Evolutionary conservation across 2,888 invertebrate genomes (phyloP).

Genomic region (Agrilus mali): DNA sequence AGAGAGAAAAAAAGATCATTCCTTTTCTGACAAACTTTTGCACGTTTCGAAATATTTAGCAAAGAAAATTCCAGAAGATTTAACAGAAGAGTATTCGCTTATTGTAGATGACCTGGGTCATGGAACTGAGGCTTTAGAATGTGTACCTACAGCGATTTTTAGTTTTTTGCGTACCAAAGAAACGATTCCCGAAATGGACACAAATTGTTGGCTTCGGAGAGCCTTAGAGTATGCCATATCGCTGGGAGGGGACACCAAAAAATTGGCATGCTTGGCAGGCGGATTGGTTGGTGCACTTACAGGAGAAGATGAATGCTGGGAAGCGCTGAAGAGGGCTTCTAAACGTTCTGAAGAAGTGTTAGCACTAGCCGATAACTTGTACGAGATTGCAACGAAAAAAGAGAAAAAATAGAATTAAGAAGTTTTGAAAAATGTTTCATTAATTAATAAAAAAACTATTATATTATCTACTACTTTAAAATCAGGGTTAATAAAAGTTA

Average conservation of each 20-base stretch:
- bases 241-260: constrained; percentile 65
- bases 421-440: no score
- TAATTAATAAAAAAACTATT: no score
- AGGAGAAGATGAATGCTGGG: constrained; percentile 41
- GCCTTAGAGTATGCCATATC: constrained; percentile 56
- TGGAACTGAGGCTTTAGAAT: constrained; percentile 46
- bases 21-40: no score
- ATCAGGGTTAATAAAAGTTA: no score
- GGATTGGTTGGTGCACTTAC: constrained; percentile 55
- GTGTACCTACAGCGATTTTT: constrained; percentile 60
- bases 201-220: constrained; percentile 36
- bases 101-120: constrained; percentile 46
- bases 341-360: constrained; percentile 42
- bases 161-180: constrained; percentile 46
- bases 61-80: no score
- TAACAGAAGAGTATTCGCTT: constrained; percentile 26
- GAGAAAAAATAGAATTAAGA: no score
- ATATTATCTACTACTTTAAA: no score
- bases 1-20: constrained; percentile 4
- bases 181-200: constrained; percentile 37
- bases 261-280: constrained; percentile 62
- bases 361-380: constrained; percentile 39
- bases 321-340: constrained; percentile 41
- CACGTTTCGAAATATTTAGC: no score
- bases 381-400: background rate